Evolutionary conservation across 2,888 invertebrate genomes (phyloP).

Genomic region (Hyalella azteca): DNA sequence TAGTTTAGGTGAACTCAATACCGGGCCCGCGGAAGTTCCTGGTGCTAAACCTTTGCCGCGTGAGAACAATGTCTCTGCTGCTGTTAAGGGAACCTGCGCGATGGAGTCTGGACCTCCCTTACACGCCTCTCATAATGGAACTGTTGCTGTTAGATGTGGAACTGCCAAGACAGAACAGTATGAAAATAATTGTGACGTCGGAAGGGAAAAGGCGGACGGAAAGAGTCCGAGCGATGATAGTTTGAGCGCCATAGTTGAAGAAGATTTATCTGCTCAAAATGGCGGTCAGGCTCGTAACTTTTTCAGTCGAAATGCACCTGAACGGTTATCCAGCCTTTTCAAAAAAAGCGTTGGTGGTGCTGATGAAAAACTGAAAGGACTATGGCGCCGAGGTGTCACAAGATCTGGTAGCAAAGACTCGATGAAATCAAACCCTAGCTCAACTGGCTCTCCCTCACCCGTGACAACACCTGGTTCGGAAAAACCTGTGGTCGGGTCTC

Average conservation of each 20-base stretch:
- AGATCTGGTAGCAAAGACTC: slow-evolving; percentile 51
- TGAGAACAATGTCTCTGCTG: background rate
- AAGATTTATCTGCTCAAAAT: slow-evolving; percentile 18
- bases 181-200: no score
- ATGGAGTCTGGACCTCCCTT: background rate
- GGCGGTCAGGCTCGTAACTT: slow-evolving; percentile 40
- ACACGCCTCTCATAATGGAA: background rate
- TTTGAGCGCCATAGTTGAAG: slow-evolving; percentile 46
- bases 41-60: background rate
- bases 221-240: slow-evolving; percentile 40
- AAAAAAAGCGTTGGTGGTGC: slow-evolving; percentile 51
- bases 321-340: slow-evolving; percentile 52
- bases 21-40: background rate
- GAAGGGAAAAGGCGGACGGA: background rate
- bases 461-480: slow-evolving; percentile 1
- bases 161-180: background rate
- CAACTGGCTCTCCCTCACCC: background rate
- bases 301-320: slow-evolving; percentile 52
- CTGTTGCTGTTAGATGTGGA: background rate
- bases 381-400: slow-evolving; percentile 25
- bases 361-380: slow-evolving; percentile 51
- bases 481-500: background rate
- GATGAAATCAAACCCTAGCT: slow-evolving; percentile 27
- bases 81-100: background rate
- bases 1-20: slow-evolving; percentile 1